Base-by-base conservation (phyloP, 2,797 vertebrate genomes). In the Melanotaenia boesemani region DNA sequence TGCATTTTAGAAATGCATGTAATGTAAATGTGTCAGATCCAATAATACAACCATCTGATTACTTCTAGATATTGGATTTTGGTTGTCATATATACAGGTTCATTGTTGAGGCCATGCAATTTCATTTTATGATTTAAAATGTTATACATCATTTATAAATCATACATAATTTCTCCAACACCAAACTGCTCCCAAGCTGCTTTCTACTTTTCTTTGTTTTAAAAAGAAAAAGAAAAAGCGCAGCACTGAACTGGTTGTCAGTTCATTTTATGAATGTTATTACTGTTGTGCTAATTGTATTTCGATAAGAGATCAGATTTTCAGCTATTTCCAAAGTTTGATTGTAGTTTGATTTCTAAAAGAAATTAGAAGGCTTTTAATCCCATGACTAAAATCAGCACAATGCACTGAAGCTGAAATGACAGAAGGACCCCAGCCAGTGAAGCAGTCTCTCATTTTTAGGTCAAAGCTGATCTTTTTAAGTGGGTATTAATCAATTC, bases 261-360 rank as follows among this genome's bases (percentile, higher is more conserved):
- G 39, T 28, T 16, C 24, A 44, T 46, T 64, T 50, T 22, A 64
- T 64, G 44, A 64, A 34, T 34, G 62, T 48, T 11, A n/a, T 64
- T 50, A 30, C 28, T 34, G 44, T 64, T 64, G 62, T 64, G 28
- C 62, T 50, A 3, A 24, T 41, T 28, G 26, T 30, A 30, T 28
- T 56, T 56, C 13, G 13, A 15, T 28, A 6, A 13, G 5, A 18
- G 54, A 56, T 30, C 2, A 56, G 54, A 13, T 30, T 56, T 16
- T 56, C 26, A 56, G 11, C 12, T 22, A 54, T 11, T 26, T 22
- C 50, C 50, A 54, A 26, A 24, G 26, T 56, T 16, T 56, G 54
- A 28, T 28, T 56, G 26, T 56, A 15, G 54, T 55, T 55, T 26
- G 22, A 54, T 26, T 52, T 24, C 24, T 13, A 55, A 28, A 55